Conservation (phyloP, 2,888 invertebrate species). For the Pristionchus entomophagus region DNA sequence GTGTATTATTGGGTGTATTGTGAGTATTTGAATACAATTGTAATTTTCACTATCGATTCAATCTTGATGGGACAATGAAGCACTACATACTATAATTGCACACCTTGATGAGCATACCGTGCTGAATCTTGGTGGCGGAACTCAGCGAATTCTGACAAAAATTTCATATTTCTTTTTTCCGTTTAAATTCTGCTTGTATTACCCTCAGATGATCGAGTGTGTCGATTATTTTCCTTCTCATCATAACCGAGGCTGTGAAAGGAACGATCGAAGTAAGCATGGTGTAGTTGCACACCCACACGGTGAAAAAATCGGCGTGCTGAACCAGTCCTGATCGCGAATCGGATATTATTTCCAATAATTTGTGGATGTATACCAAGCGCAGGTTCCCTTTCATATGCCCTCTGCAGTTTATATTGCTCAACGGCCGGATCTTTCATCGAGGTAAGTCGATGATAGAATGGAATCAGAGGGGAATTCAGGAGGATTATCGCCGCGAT, state of each 20-base stretch:
- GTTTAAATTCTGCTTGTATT: no score
- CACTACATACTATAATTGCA: no score
- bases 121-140: neutral
- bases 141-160: neutral
- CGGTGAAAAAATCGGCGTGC: neutral
- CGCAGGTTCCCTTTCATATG: no score
- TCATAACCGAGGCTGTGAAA: neutral
- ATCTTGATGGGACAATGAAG: no score
- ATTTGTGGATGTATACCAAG: no score
- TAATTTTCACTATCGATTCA: neutral
- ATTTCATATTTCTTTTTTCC: neutral
- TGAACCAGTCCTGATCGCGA: neutral
- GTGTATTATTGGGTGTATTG: no score
- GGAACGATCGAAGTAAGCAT: neutral
- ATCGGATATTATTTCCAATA: no score
- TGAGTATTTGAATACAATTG: no score
- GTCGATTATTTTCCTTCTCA: neutral
- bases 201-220: neutral
- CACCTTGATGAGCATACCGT: neutral
- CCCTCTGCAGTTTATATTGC: no score
- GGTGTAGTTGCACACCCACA: neutral
- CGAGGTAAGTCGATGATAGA: neutral
- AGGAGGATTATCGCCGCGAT: no score
- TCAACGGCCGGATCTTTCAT: no score
- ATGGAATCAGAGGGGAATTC: neutral